These are phyloP conservation scores for Cheiracanthium punctorium DNA, from an alignment of 2,888 invertebrate genomes.

Conservation along the genomic window DNA sequence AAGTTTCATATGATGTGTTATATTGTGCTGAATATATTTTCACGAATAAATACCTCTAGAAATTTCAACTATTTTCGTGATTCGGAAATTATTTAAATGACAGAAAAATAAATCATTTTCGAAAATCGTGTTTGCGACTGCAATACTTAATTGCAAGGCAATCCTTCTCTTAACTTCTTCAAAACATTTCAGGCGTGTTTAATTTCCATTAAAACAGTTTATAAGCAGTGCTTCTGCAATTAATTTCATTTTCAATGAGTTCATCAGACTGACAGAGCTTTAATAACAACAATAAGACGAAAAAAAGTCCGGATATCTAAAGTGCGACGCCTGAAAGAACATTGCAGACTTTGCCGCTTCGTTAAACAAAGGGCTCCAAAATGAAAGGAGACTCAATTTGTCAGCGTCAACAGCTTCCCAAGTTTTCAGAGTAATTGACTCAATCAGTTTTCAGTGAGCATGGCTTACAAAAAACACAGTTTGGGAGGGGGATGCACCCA, in stretches of 20 bases:
- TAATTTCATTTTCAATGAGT: conserved; percentile 41
- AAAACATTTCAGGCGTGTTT: no score
- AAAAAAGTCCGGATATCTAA: conserved; percentile 63
- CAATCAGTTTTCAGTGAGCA: conserved; percentile 69
- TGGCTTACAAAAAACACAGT: conserved; percentile 52
- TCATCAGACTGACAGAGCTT: conserved; percentile 61
- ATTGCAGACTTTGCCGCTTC: conserved; percentile 55
- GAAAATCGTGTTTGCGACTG: no score
- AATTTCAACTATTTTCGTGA: no score
- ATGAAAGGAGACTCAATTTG: conserved; percentile 54
- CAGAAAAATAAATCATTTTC: no score
- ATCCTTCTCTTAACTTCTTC: no score
- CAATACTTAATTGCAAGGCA: no score
- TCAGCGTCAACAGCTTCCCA: conserved; percentile 69
- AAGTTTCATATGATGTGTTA: no score
- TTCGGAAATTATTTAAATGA: no score
- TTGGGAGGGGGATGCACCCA: background rate
- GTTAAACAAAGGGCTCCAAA: conserved; percentile 67
- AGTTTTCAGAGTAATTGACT: conserved; percentile 69
- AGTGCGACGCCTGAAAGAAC: conserved; percentile 56
- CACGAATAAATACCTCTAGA: no score
- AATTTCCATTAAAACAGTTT: no score
- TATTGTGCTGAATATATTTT: no score
- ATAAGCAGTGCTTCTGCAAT: no score
- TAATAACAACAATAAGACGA: conserved; percentile 63